Base-by-base conservation (phyloP, 2,113 vertebrate genomes). In the Carettochelys insculpta region DNA sequence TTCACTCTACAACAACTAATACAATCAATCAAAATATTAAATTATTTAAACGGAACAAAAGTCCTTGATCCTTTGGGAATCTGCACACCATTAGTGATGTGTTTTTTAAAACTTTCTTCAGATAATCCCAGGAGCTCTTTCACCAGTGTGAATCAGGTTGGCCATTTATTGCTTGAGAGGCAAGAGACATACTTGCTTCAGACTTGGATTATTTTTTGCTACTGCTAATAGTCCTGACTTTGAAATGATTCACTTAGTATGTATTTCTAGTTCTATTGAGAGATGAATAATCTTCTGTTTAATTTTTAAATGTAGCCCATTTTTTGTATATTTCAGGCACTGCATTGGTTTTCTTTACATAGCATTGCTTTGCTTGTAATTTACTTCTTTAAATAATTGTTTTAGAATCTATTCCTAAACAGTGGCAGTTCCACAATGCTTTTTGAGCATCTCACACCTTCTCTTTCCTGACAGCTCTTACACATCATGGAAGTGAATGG, bases 61-160 rank as follows among this genome's bases (percentile, higher is more conserved):
- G 88, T 92, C 89, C 94, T 92, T 94, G 89, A 95, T 96, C 86
- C 71, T 85, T 86, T 34, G 43, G 73, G 34, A 89, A 96, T 25
- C 27, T 68, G 58, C 45, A 88, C 80, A 86, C 3, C 24, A 86
- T 88, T 87, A 95, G n/a, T 13, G 41, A 25, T 5, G 16, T 24
- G 43, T 76, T 92, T 81, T 93, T 71, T 61, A 53, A 77, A 95
- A 91, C 79, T 94, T 92, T 94, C 61, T 92, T 47, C 71, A 80
- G 90, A 92, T 82, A 47, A 68, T 58, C 13, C 13, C 34, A 91
- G 78, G 34, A 85, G 27, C 22, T 58, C 43, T 41, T 53, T 84
- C 89, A 82, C 1, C 92, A 86, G 77, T 85, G 68, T 71, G 85
- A 85, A 88, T 83, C 50, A 91, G 47, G 79, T n/a, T 71, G 79